These are phyloP conservation scores for Ferrisia virgata DNA, from an alignment of 2,888 invertebrate genomes.

Conservation along the genomic window DNA sequence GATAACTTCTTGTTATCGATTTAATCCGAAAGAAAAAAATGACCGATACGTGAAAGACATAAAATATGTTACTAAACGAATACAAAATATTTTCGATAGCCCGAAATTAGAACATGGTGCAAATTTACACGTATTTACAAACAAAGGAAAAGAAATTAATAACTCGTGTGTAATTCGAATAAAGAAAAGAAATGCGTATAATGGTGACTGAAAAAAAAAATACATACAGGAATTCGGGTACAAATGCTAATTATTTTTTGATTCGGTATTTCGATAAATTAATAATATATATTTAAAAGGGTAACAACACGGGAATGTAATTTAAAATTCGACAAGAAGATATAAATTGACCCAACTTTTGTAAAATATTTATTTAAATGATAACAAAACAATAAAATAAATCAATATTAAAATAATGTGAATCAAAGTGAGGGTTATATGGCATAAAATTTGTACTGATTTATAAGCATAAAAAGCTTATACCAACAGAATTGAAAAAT, in stretches of 20 bases:
- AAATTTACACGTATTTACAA: background rate
- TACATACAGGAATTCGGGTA: background rate
- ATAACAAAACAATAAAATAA: background rate
- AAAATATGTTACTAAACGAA: background rate
- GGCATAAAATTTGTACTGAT: background rate
- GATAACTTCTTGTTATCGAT: background rate
- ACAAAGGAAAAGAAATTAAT: background rate
- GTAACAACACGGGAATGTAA: background rate
- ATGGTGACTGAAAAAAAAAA: background rate
- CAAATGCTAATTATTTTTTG: constrained; percentile 1
- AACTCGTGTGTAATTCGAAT: background rate
- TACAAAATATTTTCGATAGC: background rate
- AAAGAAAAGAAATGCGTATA: background rate
- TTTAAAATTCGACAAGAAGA: background rate
- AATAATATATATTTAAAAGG: background rate
- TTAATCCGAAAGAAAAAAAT: background rate
- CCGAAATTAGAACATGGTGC: background rate
- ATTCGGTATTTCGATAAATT: background rate
- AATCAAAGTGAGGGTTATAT: background rate
- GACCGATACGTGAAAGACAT: background rate
- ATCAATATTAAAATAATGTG: background rate
- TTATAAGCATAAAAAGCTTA: background rate
- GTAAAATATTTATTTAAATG: background rate
- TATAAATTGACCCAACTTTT: background rate
- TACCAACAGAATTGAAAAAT: background rate